Percentiles rank a stretch among this genome's conserved stretches.
Evolutionary conservation across 2,797 vertebrate species (phyloP).

Genomic region (Sarcoramphus papa): DNA sequence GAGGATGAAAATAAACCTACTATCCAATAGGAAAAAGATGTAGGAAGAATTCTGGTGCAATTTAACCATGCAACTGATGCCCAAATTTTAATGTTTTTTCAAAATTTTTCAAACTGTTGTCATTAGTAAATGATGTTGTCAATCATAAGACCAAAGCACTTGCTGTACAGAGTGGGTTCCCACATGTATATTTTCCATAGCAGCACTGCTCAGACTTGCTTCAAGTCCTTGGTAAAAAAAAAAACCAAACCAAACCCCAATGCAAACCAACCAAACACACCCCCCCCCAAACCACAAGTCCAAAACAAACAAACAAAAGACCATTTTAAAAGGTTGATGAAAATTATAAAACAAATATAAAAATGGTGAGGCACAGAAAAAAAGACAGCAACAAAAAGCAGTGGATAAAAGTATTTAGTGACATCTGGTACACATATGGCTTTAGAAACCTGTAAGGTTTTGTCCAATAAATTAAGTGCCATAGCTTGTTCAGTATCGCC

Average conservation of each 20-base stretch:
- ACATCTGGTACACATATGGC: not conserved
- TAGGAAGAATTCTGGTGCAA: not conserved
- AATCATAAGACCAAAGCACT: not conserved
- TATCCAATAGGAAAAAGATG: not conserved
- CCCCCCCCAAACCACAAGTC: not conserved
- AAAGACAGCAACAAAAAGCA: not conserved
- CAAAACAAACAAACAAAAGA: not conserved
- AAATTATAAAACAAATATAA: not conserved
- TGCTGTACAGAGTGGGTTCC: not conserved
- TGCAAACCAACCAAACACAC: not conserved
- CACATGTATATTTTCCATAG: not conserved
- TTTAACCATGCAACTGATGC: not conserved
- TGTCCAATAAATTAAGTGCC: not conserved
- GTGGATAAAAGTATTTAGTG: not conserved
- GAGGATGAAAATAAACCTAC: not conserved
- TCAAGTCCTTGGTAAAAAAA: not conserved
- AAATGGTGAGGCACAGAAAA: not conserved
- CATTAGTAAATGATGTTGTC: not conserved
- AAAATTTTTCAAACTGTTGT: not conserved
- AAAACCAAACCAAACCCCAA: not conserved
- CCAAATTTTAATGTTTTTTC: not conserved
- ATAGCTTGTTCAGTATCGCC: not conserved
- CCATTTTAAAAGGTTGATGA: not conserved
- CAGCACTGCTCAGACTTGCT: not conserved
- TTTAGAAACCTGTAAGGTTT: not conserved